Evolutionary conservation across 2,797 vertebrate genomes (phyloP).

Genomic region (Oreonectes daqikongensis): DNA sequence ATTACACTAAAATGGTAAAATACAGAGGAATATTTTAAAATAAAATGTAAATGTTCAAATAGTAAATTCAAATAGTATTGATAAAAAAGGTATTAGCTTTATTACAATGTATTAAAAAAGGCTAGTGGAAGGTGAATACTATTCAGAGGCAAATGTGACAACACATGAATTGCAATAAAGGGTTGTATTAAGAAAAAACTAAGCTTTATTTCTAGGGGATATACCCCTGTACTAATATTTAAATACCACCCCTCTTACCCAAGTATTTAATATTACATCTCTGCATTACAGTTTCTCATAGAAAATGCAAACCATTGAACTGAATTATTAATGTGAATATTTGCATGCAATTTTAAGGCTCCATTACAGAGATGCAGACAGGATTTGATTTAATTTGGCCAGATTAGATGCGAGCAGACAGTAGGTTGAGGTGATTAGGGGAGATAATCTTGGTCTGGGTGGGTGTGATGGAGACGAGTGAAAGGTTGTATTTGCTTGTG

Average conservation of each 20-base stretch:
- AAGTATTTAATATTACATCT: no score
- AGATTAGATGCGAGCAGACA: slow-evolving; percentile 69
- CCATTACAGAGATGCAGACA: slow-evolving; percentile 72
- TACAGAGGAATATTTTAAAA: slow-evolving; percentile 5
- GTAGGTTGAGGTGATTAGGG: slow-evolving; percentile 62
- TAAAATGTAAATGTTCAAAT: not conserved
- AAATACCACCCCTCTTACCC: not conserved
- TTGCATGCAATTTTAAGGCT: slow-evolving; percentile 73
- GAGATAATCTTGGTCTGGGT: slow-evolving; percentile 63
- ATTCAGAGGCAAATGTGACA: not conserved
- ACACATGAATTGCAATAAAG: slow-evolving; percentile 3
- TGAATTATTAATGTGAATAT: slow-evolving; percentile 80
- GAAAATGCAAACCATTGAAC: slow-evolving; percentile 65
- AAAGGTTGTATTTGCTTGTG: slow-evolving; percentile 62
- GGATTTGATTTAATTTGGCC: slow-evolving; percentile 73
- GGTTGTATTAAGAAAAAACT: not conserved
- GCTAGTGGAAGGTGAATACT: not conserved
- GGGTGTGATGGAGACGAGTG: slow-evolving; percentile 57
- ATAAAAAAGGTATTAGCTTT: no score
- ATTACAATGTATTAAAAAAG: not conserved
- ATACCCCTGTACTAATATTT: not conserved
- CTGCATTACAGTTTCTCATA: slow-evolving; percentile 58
- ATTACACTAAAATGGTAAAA: not conserved
- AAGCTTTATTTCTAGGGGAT: not conserved
- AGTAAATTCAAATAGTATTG: not conserved